A percentile compares a stretch with the other conserved stretches of the same genome.
Conservation (phyloP, 2,888 invertebrate genomes). For the Amphimallon solstitiale region DNA sequence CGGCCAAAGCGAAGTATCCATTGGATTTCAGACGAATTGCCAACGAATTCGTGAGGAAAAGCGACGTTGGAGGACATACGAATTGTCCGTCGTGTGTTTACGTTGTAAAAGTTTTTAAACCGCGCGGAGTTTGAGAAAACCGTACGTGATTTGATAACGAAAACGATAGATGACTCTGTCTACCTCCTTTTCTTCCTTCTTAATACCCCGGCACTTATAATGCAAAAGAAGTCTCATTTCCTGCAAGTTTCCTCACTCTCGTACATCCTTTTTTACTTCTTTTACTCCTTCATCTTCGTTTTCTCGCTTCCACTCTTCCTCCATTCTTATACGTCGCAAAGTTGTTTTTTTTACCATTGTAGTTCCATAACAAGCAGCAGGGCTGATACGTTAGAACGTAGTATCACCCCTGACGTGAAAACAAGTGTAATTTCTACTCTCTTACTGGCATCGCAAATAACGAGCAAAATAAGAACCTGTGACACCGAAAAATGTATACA, state of each 20-base stretch:
- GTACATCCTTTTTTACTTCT: constrained; percentile 11
- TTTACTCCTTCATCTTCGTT: neutral
- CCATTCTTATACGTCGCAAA: constrained; percentile 20
- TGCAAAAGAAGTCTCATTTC: constrained; percentile 47
- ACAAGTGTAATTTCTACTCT: constrained; percentile 34
- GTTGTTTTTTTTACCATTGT: constrained; percentile 32
- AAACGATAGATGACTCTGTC: constrained; percentile 37
- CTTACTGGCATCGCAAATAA: constrained; percentile 18
- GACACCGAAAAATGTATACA: constrained; percentile 34
- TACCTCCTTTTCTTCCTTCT: neutral
- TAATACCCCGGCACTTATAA: constrained; percentile 44
- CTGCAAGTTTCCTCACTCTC: constrained; percentile 43
- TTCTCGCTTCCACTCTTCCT: neutral
- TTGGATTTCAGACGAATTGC: constrained; percentile 51
- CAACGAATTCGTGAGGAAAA: constrained; percentile 52
- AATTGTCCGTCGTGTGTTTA: constrained; percentile 54
- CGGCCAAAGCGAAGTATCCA: constrained; percentile 48
- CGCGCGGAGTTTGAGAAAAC: constrained; percentile 52
- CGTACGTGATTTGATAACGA: constrained; percentile 51
- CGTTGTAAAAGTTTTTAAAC: constrained; percentile 54
- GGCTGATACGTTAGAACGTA: constrained; percentile 15
- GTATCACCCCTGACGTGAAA: constrained; percentile 26
- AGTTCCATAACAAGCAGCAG: constrained; percentile 20
- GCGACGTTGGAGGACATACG: constrained; percentile 48
- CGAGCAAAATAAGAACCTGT: constrained; percentile 29